Evolutionary conservation across 1,140 invertebrate genomes (phyloP).

Genomic region (Aricia agestis): DNA sequence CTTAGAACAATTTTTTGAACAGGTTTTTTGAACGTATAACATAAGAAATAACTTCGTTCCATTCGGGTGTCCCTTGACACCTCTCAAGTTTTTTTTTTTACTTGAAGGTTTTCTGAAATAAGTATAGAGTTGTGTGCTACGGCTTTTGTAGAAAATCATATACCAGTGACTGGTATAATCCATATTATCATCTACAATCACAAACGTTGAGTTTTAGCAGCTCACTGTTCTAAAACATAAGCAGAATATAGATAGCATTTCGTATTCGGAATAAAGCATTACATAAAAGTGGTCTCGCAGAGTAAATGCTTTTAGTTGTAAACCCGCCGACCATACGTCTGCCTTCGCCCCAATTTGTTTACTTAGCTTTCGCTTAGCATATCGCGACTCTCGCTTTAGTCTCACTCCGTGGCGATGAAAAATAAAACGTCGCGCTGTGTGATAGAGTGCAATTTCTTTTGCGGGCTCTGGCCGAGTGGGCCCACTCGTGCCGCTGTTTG

Average conservation of each 20-base stretch:
- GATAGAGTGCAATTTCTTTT: background rate
- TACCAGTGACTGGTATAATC: no score
- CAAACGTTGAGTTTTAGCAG: background rate
- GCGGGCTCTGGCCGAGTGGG: background rate
- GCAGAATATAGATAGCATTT: background rate
- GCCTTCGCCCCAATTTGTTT: slow-evolving; percentile 58
- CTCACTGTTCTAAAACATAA: background rate
- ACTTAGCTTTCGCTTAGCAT: slow-evolving; percentile 68
- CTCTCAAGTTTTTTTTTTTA: no score
- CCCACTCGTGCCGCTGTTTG: slow-evolving; percentile 34
- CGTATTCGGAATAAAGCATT: background rate
- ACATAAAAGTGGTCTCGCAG: slow-evolving; percentile 1
- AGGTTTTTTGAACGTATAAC: no score
- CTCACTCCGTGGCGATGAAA: background rate
- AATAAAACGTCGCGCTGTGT: background rate
- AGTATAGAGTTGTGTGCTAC: no score
- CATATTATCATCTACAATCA: no score
- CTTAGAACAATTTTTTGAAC: no score
- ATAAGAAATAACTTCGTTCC: no score
- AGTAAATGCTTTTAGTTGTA: slow-evolving; percentile 29
- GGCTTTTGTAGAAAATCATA: no score
- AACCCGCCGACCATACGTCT: slow-evolving; percentile 36
- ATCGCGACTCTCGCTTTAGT: slow-evolving; percentile 40
- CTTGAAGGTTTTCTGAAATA: no score
- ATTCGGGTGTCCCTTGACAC: no score